Evolutionary conservation across 2,888 invertebrate species (phyloP).

Genomic region (Melieria crassipennis): DNA sequence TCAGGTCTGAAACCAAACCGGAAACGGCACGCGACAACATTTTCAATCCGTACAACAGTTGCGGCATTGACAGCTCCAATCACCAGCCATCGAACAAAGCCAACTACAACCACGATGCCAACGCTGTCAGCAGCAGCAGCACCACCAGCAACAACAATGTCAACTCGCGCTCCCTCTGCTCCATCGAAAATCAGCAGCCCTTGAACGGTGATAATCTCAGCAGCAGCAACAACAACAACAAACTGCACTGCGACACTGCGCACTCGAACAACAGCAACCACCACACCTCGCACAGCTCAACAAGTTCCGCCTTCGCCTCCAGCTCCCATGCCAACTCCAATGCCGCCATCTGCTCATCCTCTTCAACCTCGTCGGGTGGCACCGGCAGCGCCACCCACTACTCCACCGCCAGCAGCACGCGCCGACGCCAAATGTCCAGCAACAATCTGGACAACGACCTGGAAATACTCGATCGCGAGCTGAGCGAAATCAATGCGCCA

Average conservation of each 20-base stretch:
- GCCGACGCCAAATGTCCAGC: slow-evolving; percentile 59
- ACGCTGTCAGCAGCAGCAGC: slow-evolving; percentile 22
- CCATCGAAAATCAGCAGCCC: slow-evolving; percentile 51
- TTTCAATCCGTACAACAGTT: slow-evolving; percentile 59
- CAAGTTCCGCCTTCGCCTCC: slow-evolving; percentile 27
- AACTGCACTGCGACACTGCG: slow-evolving; percentile 33
- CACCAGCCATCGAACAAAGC: slow-evolving; percentile 52
- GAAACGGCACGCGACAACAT: slow-evolving; percentile 64
- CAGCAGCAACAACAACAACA: slow-evolving; percentile 41
- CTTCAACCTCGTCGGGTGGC: slow-evolving; percentile 17
- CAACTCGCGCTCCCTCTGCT: slow-evolving; percentile 45
- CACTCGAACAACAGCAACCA: slow-evolving; percentile 34
- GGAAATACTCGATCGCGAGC: slow-evolving; percentile 66
- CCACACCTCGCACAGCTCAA: slow-evolving; percentile 28
- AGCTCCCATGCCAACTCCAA: slow-evolving; percentile 25
- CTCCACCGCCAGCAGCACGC: slow-evolving; percentile 34
- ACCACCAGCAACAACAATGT: slow-evolving; percentile 7
- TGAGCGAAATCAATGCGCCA: slow-evolving; percentile 66
- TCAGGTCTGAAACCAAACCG: slow-evolving; percentile 58
- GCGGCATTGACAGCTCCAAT: slow-evolving; percentile 50
- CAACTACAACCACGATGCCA: slow-evolving; percentile 9
- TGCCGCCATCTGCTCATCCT: slow-evolving; percentile 26
- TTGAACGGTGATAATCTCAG: slow-evolving; percentile 38
- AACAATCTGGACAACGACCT: slow-evolving; percentile 65
- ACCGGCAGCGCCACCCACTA: slow-evolving; percentile 11